Conservation (phyloP, 2,888 invertebrate species). For the Drosophila aldrichi region DNA sequence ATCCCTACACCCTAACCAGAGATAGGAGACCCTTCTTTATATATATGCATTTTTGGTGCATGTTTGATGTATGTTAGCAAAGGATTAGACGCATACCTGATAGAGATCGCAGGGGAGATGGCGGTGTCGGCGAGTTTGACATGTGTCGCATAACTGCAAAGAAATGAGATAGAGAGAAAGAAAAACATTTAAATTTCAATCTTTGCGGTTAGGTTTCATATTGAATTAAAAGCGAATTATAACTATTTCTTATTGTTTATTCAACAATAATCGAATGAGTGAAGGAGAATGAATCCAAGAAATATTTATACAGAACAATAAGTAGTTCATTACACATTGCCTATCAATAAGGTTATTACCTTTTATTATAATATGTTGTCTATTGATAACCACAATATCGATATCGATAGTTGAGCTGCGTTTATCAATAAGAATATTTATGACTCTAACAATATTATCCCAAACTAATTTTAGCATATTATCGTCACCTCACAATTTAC, state of each 20-base stretch:
- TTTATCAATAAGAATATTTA: background rate
- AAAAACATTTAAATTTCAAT: background rate
- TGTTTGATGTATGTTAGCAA: slow-evolving; percentile 68
- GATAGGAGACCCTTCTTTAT: background rate
- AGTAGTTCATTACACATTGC: background rate
- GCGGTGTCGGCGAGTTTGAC: slow-evolving; percentile 85
- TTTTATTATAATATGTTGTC: too few species aligned
- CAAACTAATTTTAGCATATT: too few species aligned
- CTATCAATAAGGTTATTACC: background rate
- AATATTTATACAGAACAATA: background rate
- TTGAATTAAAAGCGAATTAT: slow-evolving; percentile 1
- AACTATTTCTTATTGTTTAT: background rate
- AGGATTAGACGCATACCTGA: slow-evolving; percentile 83
- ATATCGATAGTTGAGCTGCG: background rate
- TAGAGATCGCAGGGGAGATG: slow-evolving; percentile 83
- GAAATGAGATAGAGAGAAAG: slow-evolving; percentile 37
- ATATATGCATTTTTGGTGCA: slow-evolving; percentile 41
- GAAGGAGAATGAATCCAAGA: background rate
- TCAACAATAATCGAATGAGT: background rate
- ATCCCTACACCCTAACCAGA: slow-evolving; percentile 2
- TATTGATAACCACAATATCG: too few species aligned
- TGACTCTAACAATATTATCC: background rate
- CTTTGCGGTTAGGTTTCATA: background rate
- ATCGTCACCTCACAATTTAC: too few species aligned
- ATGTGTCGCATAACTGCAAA: slow-evolving; percentile 84